These are phyloP conservation scores for Lysiphlebus fabarum DNA, from an alignment of 1,140 invertebrate genomes.

Conservation along the genomic window DNA sequence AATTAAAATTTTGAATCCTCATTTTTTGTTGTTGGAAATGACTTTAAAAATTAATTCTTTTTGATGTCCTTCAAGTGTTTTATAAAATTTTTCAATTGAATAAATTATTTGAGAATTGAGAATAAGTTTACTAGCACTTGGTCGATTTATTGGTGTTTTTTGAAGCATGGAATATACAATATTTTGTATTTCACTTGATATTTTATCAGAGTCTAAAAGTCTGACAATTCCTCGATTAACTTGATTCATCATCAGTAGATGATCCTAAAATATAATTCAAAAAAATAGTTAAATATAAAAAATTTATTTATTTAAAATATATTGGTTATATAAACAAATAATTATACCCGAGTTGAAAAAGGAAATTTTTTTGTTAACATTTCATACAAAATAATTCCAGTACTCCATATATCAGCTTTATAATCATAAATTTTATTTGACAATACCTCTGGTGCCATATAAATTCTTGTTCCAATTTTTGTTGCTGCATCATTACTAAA, in stretches of 20 bases:
- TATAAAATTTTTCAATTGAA: background rate
- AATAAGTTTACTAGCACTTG: background rate
- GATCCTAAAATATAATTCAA: background rate
- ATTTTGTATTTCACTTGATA: background rate
- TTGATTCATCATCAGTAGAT: background rate
- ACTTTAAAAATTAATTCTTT: no score
- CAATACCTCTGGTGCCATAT: slow-evolving; percentile 83
- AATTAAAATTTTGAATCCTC: no score
- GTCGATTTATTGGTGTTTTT: background rate
- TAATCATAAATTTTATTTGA: slow-evolving; percentile 69
- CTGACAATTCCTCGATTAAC: background rate
- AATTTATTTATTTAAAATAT: background rate
- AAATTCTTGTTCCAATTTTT: slow-evolving; percentile 80
- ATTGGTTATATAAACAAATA: background rate
- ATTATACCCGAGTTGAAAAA: slow-evolving; percentile 61
- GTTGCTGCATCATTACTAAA: slow-evolving; percentile 40
- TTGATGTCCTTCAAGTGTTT: no score
- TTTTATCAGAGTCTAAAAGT: no score
- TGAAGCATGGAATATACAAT: background rate
- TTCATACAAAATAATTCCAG: slow-evolving; percentile 82
- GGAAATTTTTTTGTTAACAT: slow-evolving; percentile 61
- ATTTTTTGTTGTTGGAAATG: no score
- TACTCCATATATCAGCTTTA: slow-evolving; percentile 82
- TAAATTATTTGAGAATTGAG: background rate
- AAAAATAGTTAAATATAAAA: background rate